Evolutionary conservation across 1,140 invertebrate genomes (phyloP), one percentile per base, ranked within the genome.

Genomic region (Micrasema minimum): DNA sequence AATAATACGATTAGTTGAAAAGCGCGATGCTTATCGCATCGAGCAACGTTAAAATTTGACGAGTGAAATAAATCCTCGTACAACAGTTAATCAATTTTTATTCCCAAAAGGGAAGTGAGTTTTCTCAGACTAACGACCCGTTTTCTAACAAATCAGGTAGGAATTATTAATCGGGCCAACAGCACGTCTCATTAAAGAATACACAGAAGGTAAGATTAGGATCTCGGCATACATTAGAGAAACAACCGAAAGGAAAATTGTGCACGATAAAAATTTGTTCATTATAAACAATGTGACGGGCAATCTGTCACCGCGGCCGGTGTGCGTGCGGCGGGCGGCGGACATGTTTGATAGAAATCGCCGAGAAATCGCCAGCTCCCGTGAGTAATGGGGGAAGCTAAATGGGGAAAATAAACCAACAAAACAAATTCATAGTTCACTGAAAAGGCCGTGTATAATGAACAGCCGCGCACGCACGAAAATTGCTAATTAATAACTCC

Each of bases 401-500:
- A 69, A 45, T 51, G 51, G 45, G 53, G 46, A 69, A 74, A 74
- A 72, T 53, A 70, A 71, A 71, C 72, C 72, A 67, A 75, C 73
- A 75, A 68, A 75, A 75, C 73, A 71, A 71, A 75, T 75, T 75
- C 73, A 71, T 75, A 75, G 69, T 74, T 74, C 57, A 62, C 72
- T 57, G 72, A 69, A 74, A 70, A 65, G 72, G 73, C 66, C 69
- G 66, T 50, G 70, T 75, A 72, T 75, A 75, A 72, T 75, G 72
- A 72, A 69, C 69, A 23, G 55, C 65, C 59, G 67, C 43, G 67
- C 74, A 75, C 74, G 74, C 74, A 75, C 74, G 74, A 75, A 75
- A 75, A 72, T 72, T 70, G 74, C 70, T 75, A 75, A 75, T 75
- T 75, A 75, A 75, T 75, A 75, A 75, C 74, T 75, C 74, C 53